Conservation (phyloP, 2,888 invertebrate genomes). For the Polydrusus tereticollis region DNA sequence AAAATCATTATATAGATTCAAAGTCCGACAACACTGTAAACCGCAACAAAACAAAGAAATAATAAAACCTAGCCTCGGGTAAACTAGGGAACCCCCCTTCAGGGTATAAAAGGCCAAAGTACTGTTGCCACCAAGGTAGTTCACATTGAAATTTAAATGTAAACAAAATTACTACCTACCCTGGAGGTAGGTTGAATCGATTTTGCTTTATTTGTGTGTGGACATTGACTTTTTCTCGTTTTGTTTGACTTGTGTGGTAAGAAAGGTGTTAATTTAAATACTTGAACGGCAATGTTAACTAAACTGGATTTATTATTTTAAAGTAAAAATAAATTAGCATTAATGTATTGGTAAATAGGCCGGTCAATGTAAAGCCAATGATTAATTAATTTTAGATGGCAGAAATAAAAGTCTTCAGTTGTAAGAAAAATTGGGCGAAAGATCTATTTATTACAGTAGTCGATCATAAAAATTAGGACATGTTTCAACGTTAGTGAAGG, state of each 20-base stretch:
- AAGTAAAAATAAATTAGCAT: too few relatives aligned
- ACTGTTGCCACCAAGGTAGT: conserved; percentile 45
- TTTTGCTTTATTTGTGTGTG: conserved; percentile 8
- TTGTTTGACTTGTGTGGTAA: neutral
- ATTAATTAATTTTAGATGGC: too few relatives aligned
- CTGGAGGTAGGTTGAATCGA: conserved; percentile 12
- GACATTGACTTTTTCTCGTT: neutral
- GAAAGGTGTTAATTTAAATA: neutral
- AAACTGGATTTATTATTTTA: neutral
- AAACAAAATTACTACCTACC: conserved; percentile 27
- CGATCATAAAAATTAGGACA: too few relatives aligned
- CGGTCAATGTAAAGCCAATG: too few relatives aligned
- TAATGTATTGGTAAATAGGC: too few relatives aligned
- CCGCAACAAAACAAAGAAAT: conserved; percentile 50
- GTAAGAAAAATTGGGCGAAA: too few relatives aligned
- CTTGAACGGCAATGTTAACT: neutral
- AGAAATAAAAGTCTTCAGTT: too few relatives aligned
- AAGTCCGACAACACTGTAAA: conserved; percentile 37
- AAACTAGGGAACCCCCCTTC: conserved; percentile 66
- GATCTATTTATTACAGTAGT: too few relatives aligned
- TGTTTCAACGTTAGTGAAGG: too few relatives aligned
- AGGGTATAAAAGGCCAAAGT: conserved; percentile 57
- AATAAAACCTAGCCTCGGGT: conserved; percentile 63
- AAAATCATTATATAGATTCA: neutral
- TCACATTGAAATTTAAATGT: conserved; percentile 23